phyloP scores from a whole-genome alignment of 2,113 vertebrate species.

The Origma solitaria region DNA sequence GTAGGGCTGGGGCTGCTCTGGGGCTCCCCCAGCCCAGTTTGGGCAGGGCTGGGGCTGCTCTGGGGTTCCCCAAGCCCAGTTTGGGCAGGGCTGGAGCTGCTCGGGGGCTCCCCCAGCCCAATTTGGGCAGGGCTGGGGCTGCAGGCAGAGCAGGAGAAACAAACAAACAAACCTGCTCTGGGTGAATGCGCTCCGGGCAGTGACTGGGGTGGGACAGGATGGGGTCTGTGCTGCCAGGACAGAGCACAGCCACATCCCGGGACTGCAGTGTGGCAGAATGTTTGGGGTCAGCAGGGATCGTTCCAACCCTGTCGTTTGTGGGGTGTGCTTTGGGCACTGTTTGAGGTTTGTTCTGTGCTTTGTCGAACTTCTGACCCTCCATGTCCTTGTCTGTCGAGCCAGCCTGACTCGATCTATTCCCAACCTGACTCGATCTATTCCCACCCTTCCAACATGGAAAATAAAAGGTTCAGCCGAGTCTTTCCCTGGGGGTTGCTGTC shows the following conservation, averaged over 20 bases:
- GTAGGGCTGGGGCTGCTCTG: background rate
- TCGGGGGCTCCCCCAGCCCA: no score
- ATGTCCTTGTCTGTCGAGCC: no score
- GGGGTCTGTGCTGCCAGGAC: slow-evolving; percentile 7
- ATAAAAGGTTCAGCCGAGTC: background rate
- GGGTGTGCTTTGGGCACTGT: slow-evolving; percentile 11
- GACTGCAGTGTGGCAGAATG: fast-evolving
- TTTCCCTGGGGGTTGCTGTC: background rate
- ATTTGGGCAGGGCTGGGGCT: background rate
- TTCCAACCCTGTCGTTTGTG: background rate
- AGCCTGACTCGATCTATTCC: background rate
- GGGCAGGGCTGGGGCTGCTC: background rate
- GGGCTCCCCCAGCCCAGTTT: no score
- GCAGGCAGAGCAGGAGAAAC: background rate
- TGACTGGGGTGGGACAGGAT: slow-evolving; percentile 46
- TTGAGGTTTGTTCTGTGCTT: background rate
- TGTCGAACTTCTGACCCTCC: background rate
- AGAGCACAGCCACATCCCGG: no score
- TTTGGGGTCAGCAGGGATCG: fast-evolving
- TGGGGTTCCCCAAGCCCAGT: no score
- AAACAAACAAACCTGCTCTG: slow-evolving; percentile 44
- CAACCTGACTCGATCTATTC: background rate
- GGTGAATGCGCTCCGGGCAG: slow-evolving; percentile 37
- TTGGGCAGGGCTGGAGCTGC: no score
- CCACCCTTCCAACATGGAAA: background rate